These are phyloP conservation scores for Myotis vivesi DNA, from an alignment of 2,797 vertebrate genomes.

Conservation along the genomic window DNA sequence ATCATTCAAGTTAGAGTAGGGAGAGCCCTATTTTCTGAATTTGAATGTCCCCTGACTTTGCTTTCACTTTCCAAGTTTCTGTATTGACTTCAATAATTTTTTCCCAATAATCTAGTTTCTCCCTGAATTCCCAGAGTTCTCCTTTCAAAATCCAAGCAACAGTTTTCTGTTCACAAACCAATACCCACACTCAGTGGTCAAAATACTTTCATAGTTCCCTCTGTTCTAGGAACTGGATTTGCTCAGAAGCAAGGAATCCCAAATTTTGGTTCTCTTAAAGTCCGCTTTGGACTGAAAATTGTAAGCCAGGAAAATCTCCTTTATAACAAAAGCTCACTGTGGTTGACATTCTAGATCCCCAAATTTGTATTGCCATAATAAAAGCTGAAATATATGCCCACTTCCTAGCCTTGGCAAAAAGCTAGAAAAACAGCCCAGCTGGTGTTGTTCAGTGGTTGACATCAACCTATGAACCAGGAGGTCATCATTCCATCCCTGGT, in stretches of 20 bases:
- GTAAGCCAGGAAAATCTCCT: background rate
- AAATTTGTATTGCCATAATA: constrained; percentile 16
- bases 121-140: background rate
- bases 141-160: background rate
- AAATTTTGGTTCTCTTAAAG: background rate
- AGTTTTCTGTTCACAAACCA: background rate
- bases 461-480: too few relatives aligned
- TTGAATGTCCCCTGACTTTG: background rate
- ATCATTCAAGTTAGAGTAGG: background rate
- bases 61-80: background rate
- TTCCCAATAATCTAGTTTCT: background rate
- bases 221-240: background rate
- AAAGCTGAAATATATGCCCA: background rate
- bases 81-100: background rate
- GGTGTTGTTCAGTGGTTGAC: too few relatives aligned
- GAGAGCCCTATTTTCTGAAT: background rate
- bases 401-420: background rate
- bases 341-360: background rate
- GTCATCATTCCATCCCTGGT: too few relatives aligned
- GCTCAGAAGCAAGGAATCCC: background rate
- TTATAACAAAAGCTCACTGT: background rate
- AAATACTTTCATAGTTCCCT: background rate
- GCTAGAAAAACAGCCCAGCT: background rate
- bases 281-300: background rate
- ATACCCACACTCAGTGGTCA: background rate